Base-by-base conservation (phyloP, 2,113 vertebrate species). In the Nycticebus coucang region DNA sequence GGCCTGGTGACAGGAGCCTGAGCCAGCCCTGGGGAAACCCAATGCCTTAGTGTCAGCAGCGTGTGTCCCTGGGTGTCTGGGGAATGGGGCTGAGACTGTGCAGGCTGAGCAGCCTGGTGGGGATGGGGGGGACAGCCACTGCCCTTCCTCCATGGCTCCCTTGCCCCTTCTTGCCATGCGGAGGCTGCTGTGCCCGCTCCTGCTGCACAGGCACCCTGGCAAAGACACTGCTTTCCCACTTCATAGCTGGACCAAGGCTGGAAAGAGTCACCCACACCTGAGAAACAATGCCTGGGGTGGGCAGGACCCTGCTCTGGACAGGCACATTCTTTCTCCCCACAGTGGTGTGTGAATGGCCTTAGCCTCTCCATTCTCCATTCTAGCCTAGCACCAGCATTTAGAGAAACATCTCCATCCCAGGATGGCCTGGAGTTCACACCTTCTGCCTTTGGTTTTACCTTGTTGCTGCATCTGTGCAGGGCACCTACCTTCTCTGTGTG, bases 21-120 rank as follows among this genome's bases (percentile, higher is more conserved):
- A 96, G 96, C 94, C 92, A 89, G 92, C 91, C 96, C 96, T 35
- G 0, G 96, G 97, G 98, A 98, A 98, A 98, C 89, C 88, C 1
- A 74, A 97, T 22, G 96, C 98, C 94, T 30, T 1, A 5, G 57
- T 66, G 97, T 97, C 97, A 87, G 97, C 95, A 59, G 28, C 0
- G 0, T 8, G 22, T 80, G 28, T 97, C 98, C 97, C 37, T 77
- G 7, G 66, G 96, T 92, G 87, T 60, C 10, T 71, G 55, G 97
- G 97, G 79, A 98, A 95, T 0, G 6, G 3, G 71, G 57, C 95
- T 98, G 98, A 98, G 96, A 97, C 96, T 97, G 95, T 98, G 91
- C 98, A 98, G 98, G 66, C 96, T 37, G 24, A 64, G 80, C 37
- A 3, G 79, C 19, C 74, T 0, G 0, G 2, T 28, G 19, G 33